Evolutionary conservation across 1,140 invertebrate genomes (phyloP).

Genomic region (Micrasema minimum): DNA sequence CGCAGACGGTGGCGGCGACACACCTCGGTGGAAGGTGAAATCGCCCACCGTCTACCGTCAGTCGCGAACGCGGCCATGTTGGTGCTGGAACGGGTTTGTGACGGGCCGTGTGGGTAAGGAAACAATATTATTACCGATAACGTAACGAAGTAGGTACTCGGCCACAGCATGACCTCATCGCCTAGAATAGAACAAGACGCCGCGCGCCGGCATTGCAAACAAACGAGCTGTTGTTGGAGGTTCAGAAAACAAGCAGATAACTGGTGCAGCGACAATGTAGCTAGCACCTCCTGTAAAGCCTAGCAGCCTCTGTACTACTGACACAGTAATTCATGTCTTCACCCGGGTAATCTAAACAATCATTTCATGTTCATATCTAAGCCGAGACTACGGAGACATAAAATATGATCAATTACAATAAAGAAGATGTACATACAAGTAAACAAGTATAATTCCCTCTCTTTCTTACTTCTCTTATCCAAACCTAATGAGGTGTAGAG

Average conservation of each 20-base stretch:
- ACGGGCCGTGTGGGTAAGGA: conserved; percentile 20
- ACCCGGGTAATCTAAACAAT: neutral
- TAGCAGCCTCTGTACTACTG: neutral
- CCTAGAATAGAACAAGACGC: conserved; percentile 13
- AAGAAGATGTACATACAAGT: too few relatives aligned
- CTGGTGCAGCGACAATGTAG: neutral
- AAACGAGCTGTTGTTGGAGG: conserved; percentile 1
- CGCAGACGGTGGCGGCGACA: conserved; percentile 23
- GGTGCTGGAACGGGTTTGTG: conserved; percentile 15
- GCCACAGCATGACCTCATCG: conserved; percentile 21
- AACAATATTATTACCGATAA: conserved; percentile 38
- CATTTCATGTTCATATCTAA: neutral
- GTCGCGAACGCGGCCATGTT: neutral
- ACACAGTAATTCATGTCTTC: neutral
- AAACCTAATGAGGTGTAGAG: too few relatives aligned
- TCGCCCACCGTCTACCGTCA: conserved; percentile 21
- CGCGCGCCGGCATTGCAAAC: neutral
- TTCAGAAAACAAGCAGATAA: neutral
- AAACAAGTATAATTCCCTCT: too few relatives aligned
- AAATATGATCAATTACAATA: too few relatives aligned
- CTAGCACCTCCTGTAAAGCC: neutral
- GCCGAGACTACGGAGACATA: too few relatives aligned
- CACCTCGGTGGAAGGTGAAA: conserved; percentile 33
- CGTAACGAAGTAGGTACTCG: conserved; percentile 26
- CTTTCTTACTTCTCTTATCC: too few relatives aligned